Base-by-base conservation (phyloP, 2,888 invertebrate species). In the Sussaba pulchella region DNA sequence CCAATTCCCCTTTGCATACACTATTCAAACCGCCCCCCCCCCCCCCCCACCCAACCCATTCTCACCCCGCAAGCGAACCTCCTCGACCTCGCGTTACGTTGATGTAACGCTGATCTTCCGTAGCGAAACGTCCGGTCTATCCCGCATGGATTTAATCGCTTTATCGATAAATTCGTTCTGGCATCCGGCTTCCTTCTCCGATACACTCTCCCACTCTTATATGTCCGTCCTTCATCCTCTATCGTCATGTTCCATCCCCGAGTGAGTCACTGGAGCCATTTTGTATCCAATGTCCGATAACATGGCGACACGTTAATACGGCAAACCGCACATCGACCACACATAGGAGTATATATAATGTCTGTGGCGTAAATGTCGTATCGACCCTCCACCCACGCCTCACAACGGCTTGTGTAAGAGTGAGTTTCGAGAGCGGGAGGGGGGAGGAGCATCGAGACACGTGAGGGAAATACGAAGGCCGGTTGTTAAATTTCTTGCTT, bases 91-190 rank as follows among this genome's bases (percentile, higher is more conserved):
- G 41, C 63, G 43, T 14, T 50, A 14, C 59, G 61, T 45, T 71
- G 66, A 71, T 71, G 67, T 76, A 71, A 75, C 76, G 83, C 50
- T 79, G 73, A 83, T 77, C 76, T 71, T 79, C 67, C 39, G 66
- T 66, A 70, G 47, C 70, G 26, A 71, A 81, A 66, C 67, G 73
- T 66, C 73, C 73, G 52, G 45, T 67, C 59, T 52, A 59, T 47
- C 41, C 39, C 67, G 71, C 82, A 71, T 73, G 66, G 69, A 79
- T 83, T 82, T 80, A 83, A 83, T 82, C 76, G 75, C 69, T 82
- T 80, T 73, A 80, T 84, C 84, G 83, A 84, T 84, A 82, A 83
- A 83, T 80, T 82, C 69, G 73, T 47, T 69, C 61, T 17, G 47
- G 19, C 50, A 39, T 67, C n/a, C 54, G 64, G 17, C 57, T 45